phyloP scores from a whole-genome alignment of 2,113 vertebrate species.

The Egretta garzetta region DNA sequence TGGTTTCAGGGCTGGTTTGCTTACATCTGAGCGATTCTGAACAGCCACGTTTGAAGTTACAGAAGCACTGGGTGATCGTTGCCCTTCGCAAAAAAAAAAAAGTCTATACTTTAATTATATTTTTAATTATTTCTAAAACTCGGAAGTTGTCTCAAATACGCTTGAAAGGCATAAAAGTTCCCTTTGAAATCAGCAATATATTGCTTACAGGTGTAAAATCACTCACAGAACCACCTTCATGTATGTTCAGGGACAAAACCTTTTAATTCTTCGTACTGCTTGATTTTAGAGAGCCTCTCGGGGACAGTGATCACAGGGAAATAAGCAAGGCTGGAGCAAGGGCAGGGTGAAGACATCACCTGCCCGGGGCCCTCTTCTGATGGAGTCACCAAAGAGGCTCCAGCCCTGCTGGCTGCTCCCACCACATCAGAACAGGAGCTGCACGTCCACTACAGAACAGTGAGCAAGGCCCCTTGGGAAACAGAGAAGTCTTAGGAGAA shows the following conservation, averaged over 20 bases:
- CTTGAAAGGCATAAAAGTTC: not conserved
- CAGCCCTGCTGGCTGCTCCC: not conserved
- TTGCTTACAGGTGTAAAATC: not conserved
- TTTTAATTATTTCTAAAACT: not conserved
- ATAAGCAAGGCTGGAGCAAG: not conserved
- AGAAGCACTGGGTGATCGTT: not conserved
- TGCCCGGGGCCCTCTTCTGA: not conserved
- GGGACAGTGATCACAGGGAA: not conserved
- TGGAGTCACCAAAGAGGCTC: not conserved
- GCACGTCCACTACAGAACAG: not conserved
- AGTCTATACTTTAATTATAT: not conserved
- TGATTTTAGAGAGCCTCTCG: rapidly evolving
- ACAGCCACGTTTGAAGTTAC: rapidly evolving
- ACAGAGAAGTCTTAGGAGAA: not conserved
- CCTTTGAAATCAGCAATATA: not conserved
- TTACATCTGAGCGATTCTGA: not conserved
- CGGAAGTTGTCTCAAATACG: not conserved
- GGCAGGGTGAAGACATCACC: rapidly evolving
- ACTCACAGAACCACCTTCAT: not conserved
- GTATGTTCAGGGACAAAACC: not conserved
- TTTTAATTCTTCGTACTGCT: not conserved
- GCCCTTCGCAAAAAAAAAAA: not conserved
- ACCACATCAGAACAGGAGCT: not conserved
- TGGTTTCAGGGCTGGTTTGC: not conserved
- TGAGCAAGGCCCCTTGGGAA: not conserved